Base-by-base conservation (phyloP, 2,888 invertebrate species). In the Cosmia trapezina region DNA sequence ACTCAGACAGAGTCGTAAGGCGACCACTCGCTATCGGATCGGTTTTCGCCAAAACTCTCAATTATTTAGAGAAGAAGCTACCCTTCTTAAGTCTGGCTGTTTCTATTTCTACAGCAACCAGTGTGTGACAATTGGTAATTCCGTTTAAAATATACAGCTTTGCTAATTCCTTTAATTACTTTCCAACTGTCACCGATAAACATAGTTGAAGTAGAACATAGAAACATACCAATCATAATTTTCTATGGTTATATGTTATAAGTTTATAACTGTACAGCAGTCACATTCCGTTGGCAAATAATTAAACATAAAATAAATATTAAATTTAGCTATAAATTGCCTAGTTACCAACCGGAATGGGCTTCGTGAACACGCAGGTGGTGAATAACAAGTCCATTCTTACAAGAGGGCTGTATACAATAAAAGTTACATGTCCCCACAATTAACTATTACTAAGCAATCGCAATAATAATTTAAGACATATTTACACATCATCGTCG, bases 321-420 rank as follows among this genome's bases (percentile, higher is more conserved):
- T 93, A 92, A 90, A 95, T 95, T 95, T 94, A 94, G 93, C 95
- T 96, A 96, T 89, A 93, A 95, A 94, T 96, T 96, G 94, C 91
- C 96, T 96, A 96, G 92, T 92, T 92, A 94, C 96, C 96, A 94
- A 94, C 90, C 86, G 95, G 96, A 96, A 96, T 93, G 95, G 93
- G 92, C 94, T 95, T 92, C 81, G 95, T 96, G 96, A 96, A 96
- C 96, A 96, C 96, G 94, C 96, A 93, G 96, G 96, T 96, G 96
- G 96, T 94, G 91, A 94, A 92, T 94, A 93, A 94, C 93, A 94
- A 94, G 91, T 95, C 94, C 94, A 93, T 94, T 91, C 93, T 92
- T 92, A 93, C 92, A 91, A 87, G 87, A 91, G 93, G 94, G 92
- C 94, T 87, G 88, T 88, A 87, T 86, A 86, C 88, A 85, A 78